A percentile compares a stretch with the other conserved stretches of the same genome.
These are phyloP conservation scores for Anoplolepis gracilipes DNA, from an alignment of 1,140 invertebrate genomes.

Conservation along the genomic window DNA sequence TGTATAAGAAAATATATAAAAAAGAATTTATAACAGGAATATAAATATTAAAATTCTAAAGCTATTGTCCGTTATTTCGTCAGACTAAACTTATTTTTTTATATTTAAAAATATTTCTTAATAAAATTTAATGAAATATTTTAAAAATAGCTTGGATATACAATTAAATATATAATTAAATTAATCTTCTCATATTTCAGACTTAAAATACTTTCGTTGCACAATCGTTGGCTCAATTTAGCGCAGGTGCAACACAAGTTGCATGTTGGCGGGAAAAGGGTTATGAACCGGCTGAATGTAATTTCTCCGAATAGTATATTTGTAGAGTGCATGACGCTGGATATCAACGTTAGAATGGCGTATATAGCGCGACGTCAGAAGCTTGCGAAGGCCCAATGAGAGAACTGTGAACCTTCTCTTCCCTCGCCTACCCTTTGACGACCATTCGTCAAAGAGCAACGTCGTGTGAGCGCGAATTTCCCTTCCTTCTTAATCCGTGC, in stretches of 20 bases:
- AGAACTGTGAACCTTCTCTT: constrained; percentile 53
- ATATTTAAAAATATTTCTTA: background rate
- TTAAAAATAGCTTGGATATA: background rate
- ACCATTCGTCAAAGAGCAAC: constrained; percentile 57
- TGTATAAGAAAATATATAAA: background rate
- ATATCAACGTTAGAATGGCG: background rate
- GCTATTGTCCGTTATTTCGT: too few relatives aligned
- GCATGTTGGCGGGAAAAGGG: background rate
- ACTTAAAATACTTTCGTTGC: too few relatives aligned
- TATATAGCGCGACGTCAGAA: constrained; percentile 29
- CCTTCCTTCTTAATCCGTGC: constrained; percentile 24
- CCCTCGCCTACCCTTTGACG: constrained; percentile 48
- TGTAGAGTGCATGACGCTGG: background rate
- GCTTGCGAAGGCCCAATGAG: background rate
- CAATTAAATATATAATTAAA: background rate
- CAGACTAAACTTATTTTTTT: background rate
- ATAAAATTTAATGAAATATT: background rate
- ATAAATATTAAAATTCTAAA: too few relatives aligned
- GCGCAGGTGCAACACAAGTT: background rate
- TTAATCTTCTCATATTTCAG: background rate
- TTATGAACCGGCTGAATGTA: background rate
- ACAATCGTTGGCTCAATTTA: background rate
- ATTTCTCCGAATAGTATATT: constrained; percentile 18
- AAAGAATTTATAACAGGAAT: background rate
- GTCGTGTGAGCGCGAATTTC: constrained; percentile 23